phyloP scores from a whole-genome alignment of 2,888 invertebrate species.

The Nomada goodeniana region DNA sequence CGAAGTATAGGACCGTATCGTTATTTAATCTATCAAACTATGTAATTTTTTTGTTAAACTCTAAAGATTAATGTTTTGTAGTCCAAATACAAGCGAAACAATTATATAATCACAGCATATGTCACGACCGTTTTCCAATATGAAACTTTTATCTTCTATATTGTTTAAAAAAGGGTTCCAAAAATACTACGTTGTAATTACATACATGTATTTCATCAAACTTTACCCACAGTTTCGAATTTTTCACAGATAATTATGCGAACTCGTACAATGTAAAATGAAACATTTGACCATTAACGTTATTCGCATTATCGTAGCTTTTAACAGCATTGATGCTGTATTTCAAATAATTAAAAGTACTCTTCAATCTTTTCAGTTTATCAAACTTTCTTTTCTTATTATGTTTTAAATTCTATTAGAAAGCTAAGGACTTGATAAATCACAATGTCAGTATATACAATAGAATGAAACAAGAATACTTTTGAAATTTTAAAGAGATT shows the following conservation, averaged over 20 bases:
- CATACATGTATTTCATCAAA: slow-evolving; percentile 65
- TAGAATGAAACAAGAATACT: slow-evolving; percentile 38
- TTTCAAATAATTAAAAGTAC: slow-evolving; percentile 13
- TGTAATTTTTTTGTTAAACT: not conserved
- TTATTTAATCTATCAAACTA: not conserved
- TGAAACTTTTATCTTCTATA: slow-evolving; percentile 10
- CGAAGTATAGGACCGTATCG: not conserved
- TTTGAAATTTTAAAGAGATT: slow-evolving; percentile 27
- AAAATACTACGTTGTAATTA: slow-evolving; percentile 44
- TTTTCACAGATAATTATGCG: slow-evolving; percentile 29
- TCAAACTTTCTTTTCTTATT: slow-evolving; percentile 21
- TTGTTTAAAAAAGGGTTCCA: slow-evolving; percentile 33
- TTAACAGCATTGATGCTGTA: not conserved
- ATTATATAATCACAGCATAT: not conserved
- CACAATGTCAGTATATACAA: slow-evolving; percentile 64
- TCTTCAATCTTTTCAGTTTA: slow-evolving; percentile 11
- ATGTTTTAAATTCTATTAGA: slow-evolving; percentile 22
- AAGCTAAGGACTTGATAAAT: slow-evolving; percentile 44
- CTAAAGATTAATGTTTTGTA: not conserved
- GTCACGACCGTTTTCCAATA: not conserved
- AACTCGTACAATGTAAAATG: slow-evolving; percentile 46
- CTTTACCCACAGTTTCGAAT: slow-evolving; percentile 58
- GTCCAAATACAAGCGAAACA: slow-evolving; percentile 11
- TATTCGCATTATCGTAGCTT: slow-evolving; percentile 20
- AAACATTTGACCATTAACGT: slow-evolving; percentile 29